Base-by-base conservation (phyloP, 2,113 vertebrate genomes). In the Myiopsitta monachus region DNA sequence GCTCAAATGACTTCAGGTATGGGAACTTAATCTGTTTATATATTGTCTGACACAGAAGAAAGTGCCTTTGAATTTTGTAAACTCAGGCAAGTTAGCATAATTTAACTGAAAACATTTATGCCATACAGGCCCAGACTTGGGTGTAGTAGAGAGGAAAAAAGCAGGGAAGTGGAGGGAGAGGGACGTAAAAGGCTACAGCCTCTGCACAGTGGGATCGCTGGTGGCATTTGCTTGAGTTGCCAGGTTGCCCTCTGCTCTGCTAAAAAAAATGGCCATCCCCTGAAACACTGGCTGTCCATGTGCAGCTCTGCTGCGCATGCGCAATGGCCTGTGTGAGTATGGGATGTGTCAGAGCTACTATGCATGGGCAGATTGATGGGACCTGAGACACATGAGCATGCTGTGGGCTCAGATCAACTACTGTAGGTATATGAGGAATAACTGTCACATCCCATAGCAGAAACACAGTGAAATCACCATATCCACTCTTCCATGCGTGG, bases 211-310 rank as follows among this genome's bases (percentile, higher is more conserved):
- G 38, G 92, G 94, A 86, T 77, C 0, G 0, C 76, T 62, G 91
- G 91, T 97, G 94, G 96, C 91, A 39, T 88, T 94, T 67, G 80
- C 76, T 54, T 1, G 86, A 81, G 92, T 39, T 93, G 95, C 95
- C 95, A 95, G 95, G 94, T 95, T 97, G 96, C 95, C 96, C 93
- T 96, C 94, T 97, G 95, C 68, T 83, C 95, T 67, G 43, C 30
- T 92, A 9, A 68, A 70, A 94, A 72, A 95, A 94, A 88, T 28
- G 90, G 83, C 88, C 96, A 88, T 93, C 63, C 87, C 92, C 75
- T 74, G 83, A 5, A 86, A 23, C 63, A 21, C 52, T 39, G 87
- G n/a, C 87, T 28, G 67, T 83, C 88, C 54, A 3, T n/a, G 95
- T 62, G 68, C 6, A 0, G 67, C 4, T 3, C 43, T 18, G 2